phyloP scores from a whole-genome alignment of 2,113 vertebrate species.

The Carettochelys insculpta region DNA sequence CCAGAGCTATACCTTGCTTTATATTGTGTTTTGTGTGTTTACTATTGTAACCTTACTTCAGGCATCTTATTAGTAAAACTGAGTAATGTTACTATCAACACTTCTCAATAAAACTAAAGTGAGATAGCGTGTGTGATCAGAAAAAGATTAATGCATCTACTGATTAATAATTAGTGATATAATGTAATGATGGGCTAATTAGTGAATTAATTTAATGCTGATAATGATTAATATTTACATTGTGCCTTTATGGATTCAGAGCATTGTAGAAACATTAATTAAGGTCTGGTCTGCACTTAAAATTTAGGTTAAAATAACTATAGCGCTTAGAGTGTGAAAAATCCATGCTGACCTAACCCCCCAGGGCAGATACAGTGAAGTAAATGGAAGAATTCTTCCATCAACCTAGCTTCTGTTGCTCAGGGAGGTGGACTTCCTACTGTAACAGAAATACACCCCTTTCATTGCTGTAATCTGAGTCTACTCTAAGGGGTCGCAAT shows the following conservation, averaged over 20 bases:
- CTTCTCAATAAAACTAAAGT: neutral
- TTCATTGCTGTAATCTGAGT: neutral
- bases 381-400: neutral
- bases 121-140: neutral
- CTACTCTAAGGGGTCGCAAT: neutral
- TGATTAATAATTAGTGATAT: neutral
- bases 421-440: neutral
- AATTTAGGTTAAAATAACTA: neutral
- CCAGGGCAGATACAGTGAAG: neutral
- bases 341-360: neutral
- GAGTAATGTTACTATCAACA: neutral
- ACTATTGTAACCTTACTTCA: neutral
- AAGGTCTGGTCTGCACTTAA: neutral
- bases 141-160: neutral
- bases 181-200: neutral
- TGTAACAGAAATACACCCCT: neutral
- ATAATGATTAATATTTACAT: neutral
- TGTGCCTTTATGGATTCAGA: neutral
- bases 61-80: neutral
- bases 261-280: neutral
- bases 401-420: neutral
- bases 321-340: neutral
- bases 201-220: neutral
- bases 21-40: slow-evolving; percentile 12
- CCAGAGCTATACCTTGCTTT: neutral